Evolutionary conservation across 2,113 vertebrate genomes (phyloP), one percentile per base, ranked within the genome.

Genomic region (Ictalurus furcatus): DNA sequence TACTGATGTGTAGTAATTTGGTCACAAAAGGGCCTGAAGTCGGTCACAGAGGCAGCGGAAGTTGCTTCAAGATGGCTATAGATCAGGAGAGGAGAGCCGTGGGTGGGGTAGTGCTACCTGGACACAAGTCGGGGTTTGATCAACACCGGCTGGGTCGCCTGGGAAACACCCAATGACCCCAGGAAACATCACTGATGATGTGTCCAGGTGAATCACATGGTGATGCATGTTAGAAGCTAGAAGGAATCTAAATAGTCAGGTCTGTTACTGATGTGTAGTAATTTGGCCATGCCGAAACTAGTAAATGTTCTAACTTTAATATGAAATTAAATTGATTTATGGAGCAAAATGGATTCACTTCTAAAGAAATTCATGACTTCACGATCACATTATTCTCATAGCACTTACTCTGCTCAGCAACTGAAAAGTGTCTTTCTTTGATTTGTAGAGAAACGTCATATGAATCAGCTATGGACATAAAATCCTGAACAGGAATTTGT

Each of bases 271-370:
- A 52, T 52, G 48, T 48, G 48, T 25, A 65, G 61, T 14, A 2
- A 84, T 88, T n/a, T 88, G 63, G 52, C 78, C 67, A 84, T 44
- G 34, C 37, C 30, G 3, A 83, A 88, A n/a, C 73, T 44, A 80
- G 40, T 71, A 59, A 2, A 54, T 52, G n/a, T 44, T 40, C 48
- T 52, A 52, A 11, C 48, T 52, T 23, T 65, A n/a, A 85, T 79
- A 6, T 65, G 19, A 40, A 71, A 30, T 82, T 44, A 85, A 82
- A 73, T 86, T 34, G 52, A 86, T 86, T 81, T 73, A 30, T 69
- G 12, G n/a, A 80, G 23, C 34, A 59, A 86, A 89, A 71, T 81
- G 40, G 59, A 52, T 78, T 85, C 58, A 56, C 0, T 6, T 74
- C 19, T 78, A 23, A 19, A 78, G 12, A 48, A 78, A 78, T 28